Evolutionary conservation across 2,797 vertebrate genomes (phyloP).

Genomic region (Sebastes hubbsi): DNA sequence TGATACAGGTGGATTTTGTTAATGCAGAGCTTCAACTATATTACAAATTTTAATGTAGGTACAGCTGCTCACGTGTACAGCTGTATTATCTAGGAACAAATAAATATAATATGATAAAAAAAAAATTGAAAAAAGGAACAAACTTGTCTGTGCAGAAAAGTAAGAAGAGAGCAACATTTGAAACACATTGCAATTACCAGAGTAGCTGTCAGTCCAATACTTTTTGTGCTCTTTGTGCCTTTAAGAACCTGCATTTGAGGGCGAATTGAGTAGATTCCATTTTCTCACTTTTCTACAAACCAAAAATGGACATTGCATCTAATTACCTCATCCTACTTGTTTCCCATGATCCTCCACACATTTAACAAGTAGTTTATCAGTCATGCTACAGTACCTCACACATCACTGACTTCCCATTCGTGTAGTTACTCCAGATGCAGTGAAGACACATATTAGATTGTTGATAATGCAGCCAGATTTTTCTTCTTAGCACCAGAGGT

Average conservation of each 20-base stretch:
- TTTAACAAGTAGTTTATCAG: background rate
- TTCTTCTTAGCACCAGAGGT: background rate
- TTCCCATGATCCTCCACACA: background rate
- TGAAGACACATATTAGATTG: background rate
- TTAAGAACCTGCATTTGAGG: background rate
- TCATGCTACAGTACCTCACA: background rate
- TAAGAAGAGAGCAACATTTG: background rate
- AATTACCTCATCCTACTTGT: background rate
- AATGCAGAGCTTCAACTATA: background rate
- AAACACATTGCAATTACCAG: background rate
- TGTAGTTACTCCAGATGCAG: background rate
- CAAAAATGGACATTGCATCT: background rate
- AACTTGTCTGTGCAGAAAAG: background rate
- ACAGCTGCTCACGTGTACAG: background rate
- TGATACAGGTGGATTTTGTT: background rate
- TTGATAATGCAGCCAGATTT: background rate
- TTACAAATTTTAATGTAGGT: background rate
- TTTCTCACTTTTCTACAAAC: background rate
- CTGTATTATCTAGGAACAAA: background rate
- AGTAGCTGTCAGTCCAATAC: background rate
- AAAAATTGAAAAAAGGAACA: no score
- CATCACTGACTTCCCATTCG: background rate
- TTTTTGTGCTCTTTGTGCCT: background rate
- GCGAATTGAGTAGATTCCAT: background rate
- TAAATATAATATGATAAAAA: background rate